Evolutionary conservation across 2,797 vertebrate genomes (phyloP), one percentile per base, ranked within the genome.

Genomic region (Anguilla anguilla): DNA sequence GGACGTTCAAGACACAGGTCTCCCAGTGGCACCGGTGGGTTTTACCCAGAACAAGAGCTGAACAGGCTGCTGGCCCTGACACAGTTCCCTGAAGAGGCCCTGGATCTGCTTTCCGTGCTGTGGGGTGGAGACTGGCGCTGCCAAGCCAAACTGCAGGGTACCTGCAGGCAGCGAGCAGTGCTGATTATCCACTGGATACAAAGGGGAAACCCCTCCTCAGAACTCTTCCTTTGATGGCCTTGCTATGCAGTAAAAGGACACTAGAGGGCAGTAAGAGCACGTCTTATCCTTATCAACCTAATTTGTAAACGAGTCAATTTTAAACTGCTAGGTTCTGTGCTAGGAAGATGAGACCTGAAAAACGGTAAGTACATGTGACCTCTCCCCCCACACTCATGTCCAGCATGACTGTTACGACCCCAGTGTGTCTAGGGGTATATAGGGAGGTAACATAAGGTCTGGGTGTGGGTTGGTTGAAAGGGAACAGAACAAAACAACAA

Each of bases 131-230:
- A 91, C 94, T 4, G 95, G 97, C 0, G 98, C 97, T n/a, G 96
- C 97, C 0, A 98, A 99, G 3, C 89, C 94, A 0, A 99, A 92
- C 95, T 99, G 88, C 97, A 97, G 89, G 97, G 96, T 92, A 98
- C 98, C 55, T 99, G 99, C 93, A 97, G 97, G 88, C 97, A 98
- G 91, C 95, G 98, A 95, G 98, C 98, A 77, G 97, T 99, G 91
- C 96, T 98, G 96, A 98, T 99, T 89, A 92, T 96, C 91, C 84
- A 46, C 9, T 9, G 10, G 67, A 10, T 25, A 83, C 17, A 1
- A 67, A 1, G 11, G 6, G 7, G 25, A 25, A 67, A 5, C 10
- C 13, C 10, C 6, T 22, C 31, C 11, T 72, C 53, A 83, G 57
- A 13, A 15, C n/a, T 35, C 53, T 49, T 22, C 53, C 43, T 43